Evolutionary conservation across 92 coral and sea anemone species (phyloP).

Genomic region (Anthopleura xanthogrammica): DNA sequence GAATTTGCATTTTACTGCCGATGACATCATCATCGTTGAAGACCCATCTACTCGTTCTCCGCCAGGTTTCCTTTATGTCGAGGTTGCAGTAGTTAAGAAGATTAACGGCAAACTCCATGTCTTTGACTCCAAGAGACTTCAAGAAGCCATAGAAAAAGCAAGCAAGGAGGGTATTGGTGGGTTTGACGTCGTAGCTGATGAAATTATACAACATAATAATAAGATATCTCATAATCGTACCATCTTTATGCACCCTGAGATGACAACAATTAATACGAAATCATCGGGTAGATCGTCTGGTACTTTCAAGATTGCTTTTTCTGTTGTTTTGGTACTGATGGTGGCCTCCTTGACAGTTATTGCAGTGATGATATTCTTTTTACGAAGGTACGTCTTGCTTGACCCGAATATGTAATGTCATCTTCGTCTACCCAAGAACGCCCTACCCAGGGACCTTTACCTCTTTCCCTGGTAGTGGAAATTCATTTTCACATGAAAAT

Average conservation of each 20-base stretch:
- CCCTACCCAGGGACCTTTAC: no score
- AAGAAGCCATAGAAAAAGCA: no score
- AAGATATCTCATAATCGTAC: background rate
- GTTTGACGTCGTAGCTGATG: no score
- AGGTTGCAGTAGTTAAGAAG: constrained; percentile 36
- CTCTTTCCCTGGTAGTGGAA: no score
- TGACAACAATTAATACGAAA: background rate
- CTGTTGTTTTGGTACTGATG: constrained; percentile 28
- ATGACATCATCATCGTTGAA: constrained; percentile 31
- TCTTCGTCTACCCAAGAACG: no score
- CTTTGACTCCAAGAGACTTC: background rate
- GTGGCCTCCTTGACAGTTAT: background rate
- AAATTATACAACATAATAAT: background rate
- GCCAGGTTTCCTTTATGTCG: constrained; percentile 32
- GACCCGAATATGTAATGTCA: no score
- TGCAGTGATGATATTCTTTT: background rate
- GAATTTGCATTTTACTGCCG: background rate
- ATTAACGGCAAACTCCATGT: constrained; percentile 6
- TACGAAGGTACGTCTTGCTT: constrained; percentile 1
- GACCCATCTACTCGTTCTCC: constrained; percentile 24
- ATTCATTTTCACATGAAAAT: no score
- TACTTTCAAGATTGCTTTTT: constrained; percentile 22
- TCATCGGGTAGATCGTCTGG: background rate
- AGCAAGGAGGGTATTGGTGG: no score
- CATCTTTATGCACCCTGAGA: background rate